phyloP scores from a whole-genome alignment of 2,888 invertebrate species.

The Lysandra coridon region DNA sequence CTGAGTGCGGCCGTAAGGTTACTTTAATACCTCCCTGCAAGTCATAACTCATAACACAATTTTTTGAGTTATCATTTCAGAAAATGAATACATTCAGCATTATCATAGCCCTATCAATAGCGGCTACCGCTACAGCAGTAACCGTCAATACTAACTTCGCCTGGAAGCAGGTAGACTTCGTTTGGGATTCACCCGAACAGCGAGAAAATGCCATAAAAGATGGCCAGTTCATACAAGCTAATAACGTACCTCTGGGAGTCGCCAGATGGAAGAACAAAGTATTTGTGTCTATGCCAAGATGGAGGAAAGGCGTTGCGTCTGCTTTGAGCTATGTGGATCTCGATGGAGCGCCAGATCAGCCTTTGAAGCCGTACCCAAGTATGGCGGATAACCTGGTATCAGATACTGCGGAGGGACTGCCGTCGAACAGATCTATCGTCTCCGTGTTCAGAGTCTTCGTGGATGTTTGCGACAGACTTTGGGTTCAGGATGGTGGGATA shows the following conservation, averaged over 20 bases:
- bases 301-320: constrained; percentile 82
- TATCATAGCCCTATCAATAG: background rate
- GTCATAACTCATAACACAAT: too few relatives aligned
- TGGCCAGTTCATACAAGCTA: constrained; percentile 44
- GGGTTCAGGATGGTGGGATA: constrained; percentile 89
- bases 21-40: too few relatives aligned
- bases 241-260: constrained; percentile 85
- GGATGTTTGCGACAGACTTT: constrained; percentile 86
- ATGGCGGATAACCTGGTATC: constrained; percentile 41
- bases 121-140: background rate
- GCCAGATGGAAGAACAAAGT: constrained; percentile 83
- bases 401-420: background rate
- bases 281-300: constrained; percentile 86
- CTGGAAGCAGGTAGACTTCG: constrained; percentile 14
- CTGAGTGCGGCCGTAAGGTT: too few relatives aligned
- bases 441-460: constrained; percentile 86
- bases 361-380: constrained; percentile 63
- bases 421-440: constrained; percentile 60
- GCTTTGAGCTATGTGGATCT: constrained; percentile 80
- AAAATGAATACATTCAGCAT: background rate
- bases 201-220: constrained; percentile 1
- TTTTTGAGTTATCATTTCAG: background rate
- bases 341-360: constrained; percentile 43
- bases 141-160: background rate
- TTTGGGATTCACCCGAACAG: background rate